Evolutionary conservation across 2,888 invertebrate genomes (phyloP), one percentile per base, ranked within the genome.

Genomic region (Pharmacophagus antenor): DNA sequence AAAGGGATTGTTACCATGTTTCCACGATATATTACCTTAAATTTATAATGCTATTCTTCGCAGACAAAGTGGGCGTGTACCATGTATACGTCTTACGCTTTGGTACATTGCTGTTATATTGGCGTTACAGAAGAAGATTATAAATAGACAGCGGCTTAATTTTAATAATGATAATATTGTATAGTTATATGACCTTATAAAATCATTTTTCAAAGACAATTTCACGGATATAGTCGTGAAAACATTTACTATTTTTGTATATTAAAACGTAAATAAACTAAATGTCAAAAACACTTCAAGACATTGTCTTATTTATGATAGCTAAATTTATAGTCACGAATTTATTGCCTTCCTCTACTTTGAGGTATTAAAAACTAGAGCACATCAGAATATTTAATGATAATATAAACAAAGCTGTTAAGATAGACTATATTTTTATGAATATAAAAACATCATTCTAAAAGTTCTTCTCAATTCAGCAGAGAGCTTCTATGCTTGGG

Each of bases 1-100:
- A 51, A 57, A 57, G 44, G 44, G 50, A 27, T 27, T 57, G 50
- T 44, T 44, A 50, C 50, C 57, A 51, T 51, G 57, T 57, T 57
- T 57, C 50, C 50, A 44, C 57, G 50, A 57, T 57, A 57, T 57
- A 51, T 50, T 57, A 51, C 50, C 57, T 57, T 22, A 44, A 57
- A 57, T 57, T 57, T 50, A 51, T 57, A 50, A 57, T 44, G 50
- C 57, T 44, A 51, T 57, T 50, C 44, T 57, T 17, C 41, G 27
- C 27, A 42, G 27, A 50, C 50, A 44, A 57, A 57, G 44, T 57
- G 50, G 50, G 44, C 31, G 42, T 25, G 41, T 57, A 51, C 44
- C 31, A 42, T 25, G 41, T 57, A 51, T 51, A 27, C 56, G 42
- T 22, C 57, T 57, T 50, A 44, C 49, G 56, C 41, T 56, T 20